Percentiles rank a stretch among this genome's conserved stretches.
Conservation (phyloP, 1,140 invertebrate species). For the Drosophila pruinosa region DNA sequence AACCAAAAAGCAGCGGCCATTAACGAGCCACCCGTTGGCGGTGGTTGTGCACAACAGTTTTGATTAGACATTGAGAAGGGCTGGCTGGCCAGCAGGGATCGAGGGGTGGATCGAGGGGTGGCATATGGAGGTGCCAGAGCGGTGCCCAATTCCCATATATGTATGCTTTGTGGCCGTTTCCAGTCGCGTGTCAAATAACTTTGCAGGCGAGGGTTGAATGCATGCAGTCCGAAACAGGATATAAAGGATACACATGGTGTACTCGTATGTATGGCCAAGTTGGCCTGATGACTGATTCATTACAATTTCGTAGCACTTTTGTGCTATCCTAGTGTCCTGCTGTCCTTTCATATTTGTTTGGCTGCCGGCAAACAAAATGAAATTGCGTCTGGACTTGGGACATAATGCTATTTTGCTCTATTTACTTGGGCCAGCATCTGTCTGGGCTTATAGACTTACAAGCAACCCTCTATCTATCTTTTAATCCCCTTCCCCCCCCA, state of each 20-base stretch:
- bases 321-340: background rate
- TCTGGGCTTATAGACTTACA: background rate
- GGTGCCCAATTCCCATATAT: conserved; percentile 21
- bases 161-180: conserved; percentile 13
- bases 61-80: conserved; percentile 19
- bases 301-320: conserved; percentile 14
- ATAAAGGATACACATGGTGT: background rate
- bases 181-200: conserved; percentile 75
- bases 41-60: conserved; percentile 18
- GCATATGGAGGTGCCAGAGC: background rate
- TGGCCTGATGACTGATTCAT: conserved; percentile 20
- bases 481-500: background rate
- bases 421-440: conserved; percentile 9
- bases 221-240: conserved; percentile 5
- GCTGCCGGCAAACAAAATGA: background rate
- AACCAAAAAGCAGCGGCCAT: conserved; percentile 9
- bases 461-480: background rate
- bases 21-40: conserved; percentile 12
- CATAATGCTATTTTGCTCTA: conserved; percentile 22
- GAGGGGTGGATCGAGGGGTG: background rate
- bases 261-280: background rate
- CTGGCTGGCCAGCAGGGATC: background rate
- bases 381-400: conserved; percentile 1
- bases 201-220: conserved; percentile 57
- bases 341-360: conserved; percentile 26